Conservation (phyloP, 2,113 vertebrate genomes). For the Dolichallabes microphthalmus region DNA sequence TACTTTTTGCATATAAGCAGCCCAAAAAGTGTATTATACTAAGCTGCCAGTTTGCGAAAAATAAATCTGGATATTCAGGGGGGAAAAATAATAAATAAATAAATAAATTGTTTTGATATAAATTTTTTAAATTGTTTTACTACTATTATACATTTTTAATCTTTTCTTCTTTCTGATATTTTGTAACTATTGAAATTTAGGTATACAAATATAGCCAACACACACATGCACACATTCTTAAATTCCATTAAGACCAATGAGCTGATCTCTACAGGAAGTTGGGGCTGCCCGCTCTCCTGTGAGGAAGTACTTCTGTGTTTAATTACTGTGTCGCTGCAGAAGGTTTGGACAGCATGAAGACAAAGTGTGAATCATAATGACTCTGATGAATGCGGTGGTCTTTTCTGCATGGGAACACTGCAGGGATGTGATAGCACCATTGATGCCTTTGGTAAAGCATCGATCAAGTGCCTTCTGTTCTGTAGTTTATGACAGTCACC, state of each 20-base stretch:
- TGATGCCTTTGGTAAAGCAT: not conserved
- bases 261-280: not conserved
- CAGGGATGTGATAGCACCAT: not conserved
- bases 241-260: not conserved
- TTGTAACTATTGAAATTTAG: not conserved
- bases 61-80: too few species aligned
- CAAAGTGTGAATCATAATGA: conserved; percentile 31
- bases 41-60: not conserved
- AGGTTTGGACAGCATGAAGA: conserved; percentile 22
- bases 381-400: conserved; percentile 34
- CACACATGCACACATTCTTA: not conserved
- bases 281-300: conserved; percentile 24
- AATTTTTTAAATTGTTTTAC: not conserved
- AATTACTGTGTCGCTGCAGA: conserved; percentile 41
- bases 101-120: too few species aligned
- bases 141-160: not conserved
- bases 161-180: not conserved
- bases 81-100: too few species aligned
- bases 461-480: not conserved
- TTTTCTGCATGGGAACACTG: conserved; percentile 16
- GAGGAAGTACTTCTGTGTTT: conserved; percentile 19
- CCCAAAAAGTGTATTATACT: too few species aligned
- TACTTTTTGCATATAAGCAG: too few species aligned
- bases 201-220: not conserved
- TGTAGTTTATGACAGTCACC: not conserved